Evolutionary conservation across 2,797 vertebrate genomes (phyloP).

Genomic region (Phrynocephalus vlangalii): DNA sequence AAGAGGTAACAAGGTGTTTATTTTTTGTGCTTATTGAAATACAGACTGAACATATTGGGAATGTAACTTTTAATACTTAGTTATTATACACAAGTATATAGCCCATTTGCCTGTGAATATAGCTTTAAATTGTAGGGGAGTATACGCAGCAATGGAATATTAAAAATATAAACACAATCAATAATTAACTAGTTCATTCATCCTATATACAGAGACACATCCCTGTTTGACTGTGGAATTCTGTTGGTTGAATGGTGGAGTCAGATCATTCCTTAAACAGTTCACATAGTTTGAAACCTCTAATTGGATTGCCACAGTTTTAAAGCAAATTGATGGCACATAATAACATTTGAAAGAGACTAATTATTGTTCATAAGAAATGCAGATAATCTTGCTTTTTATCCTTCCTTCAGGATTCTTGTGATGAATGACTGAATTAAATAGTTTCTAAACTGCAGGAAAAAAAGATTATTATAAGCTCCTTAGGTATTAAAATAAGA

Average conservation of each 20-base stretch:
- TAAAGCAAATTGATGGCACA: too few species aligned
- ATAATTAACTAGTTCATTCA: neutral
- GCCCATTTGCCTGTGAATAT: neutral
- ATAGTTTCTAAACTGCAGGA: neutral
- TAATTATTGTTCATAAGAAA: too few species aligned
- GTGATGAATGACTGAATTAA: neutral
- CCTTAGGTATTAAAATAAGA: neutral
- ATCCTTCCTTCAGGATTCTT: neutral
- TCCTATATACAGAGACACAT: neutral
- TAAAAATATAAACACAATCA: neutral
- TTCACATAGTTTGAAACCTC: too few species aligned
- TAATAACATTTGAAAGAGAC: too few species aligned
- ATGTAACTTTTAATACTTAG: neutral
- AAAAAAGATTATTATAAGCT: neutral
- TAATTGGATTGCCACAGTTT: too few species aligned
- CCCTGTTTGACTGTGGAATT: neutral
- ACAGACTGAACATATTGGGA: slow-evolving; percentile 30
- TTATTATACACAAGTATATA: neutral
- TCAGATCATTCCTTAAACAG: too few species aligned
- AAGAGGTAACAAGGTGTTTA: slow-evolving; percentile 83
- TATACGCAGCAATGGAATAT: neutral
- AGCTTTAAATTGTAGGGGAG: neutral
- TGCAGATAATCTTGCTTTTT: too few species aligned
- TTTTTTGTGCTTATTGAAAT: slow-evolving; percentile 36
- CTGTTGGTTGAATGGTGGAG: too few species aligned